phyloP scores from a whole-genome alignment of 2,888 invertebrate species.

The Incurvaria masculella region DNA sequence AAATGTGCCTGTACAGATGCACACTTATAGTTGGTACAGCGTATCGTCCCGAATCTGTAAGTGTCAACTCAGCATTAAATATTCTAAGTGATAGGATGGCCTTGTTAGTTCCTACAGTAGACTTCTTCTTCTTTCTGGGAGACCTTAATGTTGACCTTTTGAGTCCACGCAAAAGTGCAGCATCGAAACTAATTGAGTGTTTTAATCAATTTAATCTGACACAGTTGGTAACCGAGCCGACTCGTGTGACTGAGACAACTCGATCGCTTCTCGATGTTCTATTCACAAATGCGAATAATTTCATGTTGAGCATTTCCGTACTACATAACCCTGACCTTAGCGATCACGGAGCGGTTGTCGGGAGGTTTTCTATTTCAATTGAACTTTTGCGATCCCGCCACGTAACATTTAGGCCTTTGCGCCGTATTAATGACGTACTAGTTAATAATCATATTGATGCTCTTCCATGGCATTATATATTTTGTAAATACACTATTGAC shows the following conservation, averaged over 20 bases:
- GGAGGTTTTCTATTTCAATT: not conserved
- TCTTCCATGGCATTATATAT: not conserved
- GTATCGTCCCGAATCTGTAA: no score
- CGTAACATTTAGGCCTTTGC: not conserved
- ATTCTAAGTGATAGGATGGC: no score
- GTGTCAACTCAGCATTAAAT: no score
- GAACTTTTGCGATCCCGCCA: not conserved
- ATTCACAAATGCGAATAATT: not conserved
- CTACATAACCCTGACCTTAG: not conserved
- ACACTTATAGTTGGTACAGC: no score
- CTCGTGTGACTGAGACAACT: not conserved
- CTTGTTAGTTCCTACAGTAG: no score
- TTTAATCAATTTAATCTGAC: not conserved
- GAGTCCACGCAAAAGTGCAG: no score
- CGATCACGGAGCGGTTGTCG: not conserved
- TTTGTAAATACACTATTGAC: not conserved
- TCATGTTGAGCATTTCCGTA: not conserved
- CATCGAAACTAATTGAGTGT: no score
- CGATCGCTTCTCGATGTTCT: not conserved
- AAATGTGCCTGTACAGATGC: no score
- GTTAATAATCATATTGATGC: not conserved
- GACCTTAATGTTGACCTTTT: no score
- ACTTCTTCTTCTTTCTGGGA: no score
- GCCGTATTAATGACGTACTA: not conserved
- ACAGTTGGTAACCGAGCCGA: not conserved